Evolutionary conservation across 2,888 invertebrate species (phyloP).

Genomic region (Hypomecis punctinalis): DNA sequence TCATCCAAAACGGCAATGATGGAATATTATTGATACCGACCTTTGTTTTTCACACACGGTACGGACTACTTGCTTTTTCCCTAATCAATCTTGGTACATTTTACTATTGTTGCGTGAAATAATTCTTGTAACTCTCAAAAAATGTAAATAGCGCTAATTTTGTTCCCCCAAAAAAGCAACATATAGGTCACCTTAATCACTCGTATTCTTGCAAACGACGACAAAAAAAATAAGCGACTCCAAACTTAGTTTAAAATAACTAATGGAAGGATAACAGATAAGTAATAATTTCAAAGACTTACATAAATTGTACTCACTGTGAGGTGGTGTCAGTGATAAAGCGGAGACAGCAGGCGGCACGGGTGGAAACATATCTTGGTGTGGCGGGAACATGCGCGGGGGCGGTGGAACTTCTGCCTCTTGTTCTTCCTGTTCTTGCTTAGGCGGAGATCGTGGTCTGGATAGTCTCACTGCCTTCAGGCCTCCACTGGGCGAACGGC

Average conservation of each 20-base stretch:
- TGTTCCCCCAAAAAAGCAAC: not conserved
- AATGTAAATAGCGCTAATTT: not conserved
- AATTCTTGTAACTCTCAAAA: no score
- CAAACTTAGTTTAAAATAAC: not conserved
- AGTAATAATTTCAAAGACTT: slow-evolving; percentile 26
- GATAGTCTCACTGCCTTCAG: slow-evolving; percentile 75
- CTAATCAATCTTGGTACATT: not conserved
- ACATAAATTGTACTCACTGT: slow-evolving; percentile 86
- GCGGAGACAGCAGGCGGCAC: slow-evolving; percentile 89
- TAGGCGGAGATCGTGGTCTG: slow-evolving; percentile 72
- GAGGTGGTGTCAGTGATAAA: slow-evolving; percentile 92
- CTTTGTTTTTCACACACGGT: slow-evolving; percentile 62
- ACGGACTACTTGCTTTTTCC: slow-evolving; percentile 1
- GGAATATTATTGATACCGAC: slow-evolving; percentile 57
- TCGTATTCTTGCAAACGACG: not conserved
- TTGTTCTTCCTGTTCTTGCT: slow-evolving; percentile 73
- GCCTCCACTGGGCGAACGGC: slow-evolving; percentile 77
- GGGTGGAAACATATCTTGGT: slow-evolving; percentile 89
- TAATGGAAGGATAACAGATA: not conserved
- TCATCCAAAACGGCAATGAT: slow-evolving; percentile 78
- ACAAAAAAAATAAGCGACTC: not conserved
- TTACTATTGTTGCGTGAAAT: not conserved
- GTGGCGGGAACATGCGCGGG: slow-evolving; percentile 82
- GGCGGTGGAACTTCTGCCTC: slow-evolving; percentile 83
- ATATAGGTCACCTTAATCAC: not conserved